Conservation (phyloP, 2,888 invertebrate genomes). For the Aspidiotus destructor region DNA sequence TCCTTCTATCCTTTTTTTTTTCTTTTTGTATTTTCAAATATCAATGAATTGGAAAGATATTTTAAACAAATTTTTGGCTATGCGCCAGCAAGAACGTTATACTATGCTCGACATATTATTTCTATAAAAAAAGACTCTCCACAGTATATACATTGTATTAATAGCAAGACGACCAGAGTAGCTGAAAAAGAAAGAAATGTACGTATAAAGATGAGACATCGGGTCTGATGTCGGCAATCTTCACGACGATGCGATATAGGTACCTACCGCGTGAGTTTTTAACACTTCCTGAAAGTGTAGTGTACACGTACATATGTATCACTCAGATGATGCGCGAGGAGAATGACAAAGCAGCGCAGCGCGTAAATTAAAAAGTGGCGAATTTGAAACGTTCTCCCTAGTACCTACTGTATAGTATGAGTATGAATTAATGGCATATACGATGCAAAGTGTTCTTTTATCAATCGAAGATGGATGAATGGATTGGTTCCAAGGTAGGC, state of each 20-base stretch:
- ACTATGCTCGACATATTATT: not conserved
- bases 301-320: no score
- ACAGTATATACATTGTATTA: conserved; percentile 1
- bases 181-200: not conserved
- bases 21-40: not conserved
- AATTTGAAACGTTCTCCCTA: not conserved
- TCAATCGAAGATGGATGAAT: conserved; percentile 33
- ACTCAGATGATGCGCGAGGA: not conserved
- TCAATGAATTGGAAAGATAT: not conserved
- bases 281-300: no score
- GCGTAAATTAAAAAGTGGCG: not conserved
- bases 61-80: conserved; percentile 1
- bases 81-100: not conserved
- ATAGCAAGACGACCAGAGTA: not conserved
- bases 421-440: conserved; percentile 4
- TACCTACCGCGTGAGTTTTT: no score
- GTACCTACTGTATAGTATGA: no score
- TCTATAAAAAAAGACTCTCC: not conserved
- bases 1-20: no score
- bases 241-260: no score
- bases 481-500: conserved; percentile 32
- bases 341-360: not conserved
- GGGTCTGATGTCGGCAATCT: no score
- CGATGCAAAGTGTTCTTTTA: conserved; percentile 13
- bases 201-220: not conserved